phyloP scores from a whole-genome alignment of 2,113 vertebrate species.

The Vicugna pacos region DNA sequence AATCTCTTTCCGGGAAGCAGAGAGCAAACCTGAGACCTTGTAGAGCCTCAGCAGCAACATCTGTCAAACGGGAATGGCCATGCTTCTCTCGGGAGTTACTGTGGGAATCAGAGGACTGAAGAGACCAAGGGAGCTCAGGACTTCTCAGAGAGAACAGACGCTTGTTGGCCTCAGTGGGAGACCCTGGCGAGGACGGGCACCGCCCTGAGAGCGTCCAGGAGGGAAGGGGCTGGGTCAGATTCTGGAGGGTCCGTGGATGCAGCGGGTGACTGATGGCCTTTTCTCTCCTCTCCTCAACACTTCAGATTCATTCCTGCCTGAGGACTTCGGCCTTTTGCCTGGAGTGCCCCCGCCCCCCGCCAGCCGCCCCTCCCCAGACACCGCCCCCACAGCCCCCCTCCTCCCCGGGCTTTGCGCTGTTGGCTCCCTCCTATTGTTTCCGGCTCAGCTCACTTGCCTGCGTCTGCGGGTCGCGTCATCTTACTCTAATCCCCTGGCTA shows the following conservation, averaged over 20 bases:
- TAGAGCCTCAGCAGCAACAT: neutral
- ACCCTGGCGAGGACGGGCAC: neutral
- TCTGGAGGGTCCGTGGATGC: neutral
- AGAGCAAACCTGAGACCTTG: neutral
- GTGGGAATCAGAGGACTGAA: neutral
- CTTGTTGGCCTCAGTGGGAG: neutral
- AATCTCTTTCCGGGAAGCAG: neutral
- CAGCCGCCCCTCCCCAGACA: no score
- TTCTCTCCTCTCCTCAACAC: neutral
- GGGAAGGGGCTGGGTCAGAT: neutral
- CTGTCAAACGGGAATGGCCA: rapidly evolving
- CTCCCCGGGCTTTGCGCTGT: neutral
- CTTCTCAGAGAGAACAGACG: neutral
- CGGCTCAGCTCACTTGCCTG: neutral
- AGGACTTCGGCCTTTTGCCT: neutral
- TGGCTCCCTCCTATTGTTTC: neutral
- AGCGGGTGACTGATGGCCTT: neutral
- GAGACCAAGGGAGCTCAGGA: neutral
- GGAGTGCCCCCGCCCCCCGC: neutral
- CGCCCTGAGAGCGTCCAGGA: rapidly evolving
- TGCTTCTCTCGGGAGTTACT: neutral
- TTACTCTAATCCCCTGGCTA: neutral
- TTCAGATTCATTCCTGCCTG: neutral
- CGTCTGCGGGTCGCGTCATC: no score
- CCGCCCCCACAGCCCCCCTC: no score